phyloP scores from a whole-genome alignment of 2,888 invertebrate genomes.

The Disparrhopalites patrizii region DNA sequence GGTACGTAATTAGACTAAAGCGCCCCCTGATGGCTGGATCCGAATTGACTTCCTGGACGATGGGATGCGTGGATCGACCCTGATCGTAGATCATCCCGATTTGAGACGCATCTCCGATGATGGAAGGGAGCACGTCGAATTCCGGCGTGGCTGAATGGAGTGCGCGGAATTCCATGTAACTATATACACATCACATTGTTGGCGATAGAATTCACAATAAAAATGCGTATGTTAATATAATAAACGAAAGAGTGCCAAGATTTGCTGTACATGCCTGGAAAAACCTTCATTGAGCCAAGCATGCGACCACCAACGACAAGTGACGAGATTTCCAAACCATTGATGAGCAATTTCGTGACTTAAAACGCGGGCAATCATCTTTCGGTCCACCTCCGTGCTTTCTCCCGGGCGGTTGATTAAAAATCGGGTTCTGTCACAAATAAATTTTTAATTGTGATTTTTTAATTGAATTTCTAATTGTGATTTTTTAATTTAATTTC shows the following conservation, averaged over 20 bases:
- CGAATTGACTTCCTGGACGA: constrained; percentile 22
- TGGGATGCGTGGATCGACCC: constrained; percentile 25
- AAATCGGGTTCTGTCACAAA: background rate
- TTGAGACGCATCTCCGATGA: constrained; percentile 27
- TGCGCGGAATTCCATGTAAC: constrained; percentile 15
- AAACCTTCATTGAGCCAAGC: constrained; percentile 36
- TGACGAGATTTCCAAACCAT: constrained; percentile 35
- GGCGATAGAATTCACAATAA: no score
- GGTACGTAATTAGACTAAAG: constrained; percentile 31
- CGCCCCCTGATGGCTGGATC: constrained; percentile 18
- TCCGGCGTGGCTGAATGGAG: constrained; percentile 5
- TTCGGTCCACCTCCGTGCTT: constrained; percentile 31
- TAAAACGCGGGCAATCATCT: constrained; percentile 21
- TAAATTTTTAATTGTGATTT: no score
- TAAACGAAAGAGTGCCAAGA: no score
- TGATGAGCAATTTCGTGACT: constrained; percentile 34
- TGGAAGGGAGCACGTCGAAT: background rate
- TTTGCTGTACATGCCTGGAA: constrained; percentile 15
- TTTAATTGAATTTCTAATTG: no score
- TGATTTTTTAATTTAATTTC: no score
- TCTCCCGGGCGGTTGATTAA: constrained; percentile 35
- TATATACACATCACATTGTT: background rate
- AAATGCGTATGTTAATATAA: no score
- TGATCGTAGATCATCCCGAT: constrained; percentile 31
- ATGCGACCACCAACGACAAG: constrained; percentile 26